These are phyloP conservation scores for Acanthurus tractus DNA, from an alignment of 2,797 vertebrate species.

Conservation along the genomic window DNA sequence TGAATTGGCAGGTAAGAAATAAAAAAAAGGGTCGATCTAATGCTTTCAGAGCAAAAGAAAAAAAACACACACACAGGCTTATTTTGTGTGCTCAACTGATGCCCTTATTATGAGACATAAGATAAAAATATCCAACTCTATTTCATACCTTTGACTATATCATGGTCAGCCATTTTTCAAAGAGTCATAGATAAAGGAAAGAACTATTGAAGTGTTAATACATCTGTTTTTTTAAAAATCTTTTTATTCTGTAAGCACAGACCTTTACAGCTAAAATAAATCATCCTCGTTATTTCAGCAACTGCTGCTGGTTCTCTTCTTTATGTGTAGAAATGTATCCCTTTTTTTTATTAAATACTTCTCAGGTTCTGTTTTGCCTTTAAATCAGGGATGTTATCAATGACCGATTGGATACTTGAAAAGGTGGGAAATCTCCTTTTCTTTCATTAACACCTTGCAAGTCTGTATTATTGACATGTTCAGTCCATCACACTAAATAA, in stretches of 20 bases:
- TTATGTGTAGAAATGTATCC: conserved; percentile 20
- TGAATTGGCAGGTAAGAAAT: conserved; percentile 83
- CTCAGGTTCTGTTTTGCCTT: neutral
- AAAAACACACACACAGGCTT: neutral
- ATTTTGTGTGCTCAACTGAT: neutral
- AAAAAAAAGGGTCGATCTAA: neutral
- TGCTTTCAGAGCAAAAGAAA: neutral
- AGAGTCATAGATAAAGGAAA: conserved; percentile 5
- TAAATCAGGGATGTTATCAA: neutral
- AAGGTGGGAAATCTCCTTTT: neutral
- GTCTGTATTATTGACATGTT: neutral
- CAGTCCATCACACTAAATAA: conserved; percentile 21
- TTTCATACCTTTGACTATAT: neutral
- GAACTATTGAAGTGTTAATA: neutral
- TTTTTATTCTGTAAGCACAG: neutral
- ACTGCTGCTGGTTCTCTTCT: conserved; percentile 27
- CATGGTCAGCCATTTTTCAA: neutral
- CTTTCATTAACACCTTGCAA: neutral
- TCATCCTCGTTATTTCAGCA: conserved; percentile 37
- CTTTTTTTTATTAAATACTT: neutral
- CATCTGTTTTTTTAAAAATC: conserved; percentile 4
- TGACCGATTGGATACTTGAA: neutral
- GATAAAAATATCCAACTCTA: neutral
- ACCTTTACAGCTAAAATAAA: conserved; percentile 33
- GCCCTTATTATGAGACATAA: neutral